Evolutionary conservation across 2,888 invertebrate genomes (phyloP).

Genomic region (Tipula lateralis): DNA sequence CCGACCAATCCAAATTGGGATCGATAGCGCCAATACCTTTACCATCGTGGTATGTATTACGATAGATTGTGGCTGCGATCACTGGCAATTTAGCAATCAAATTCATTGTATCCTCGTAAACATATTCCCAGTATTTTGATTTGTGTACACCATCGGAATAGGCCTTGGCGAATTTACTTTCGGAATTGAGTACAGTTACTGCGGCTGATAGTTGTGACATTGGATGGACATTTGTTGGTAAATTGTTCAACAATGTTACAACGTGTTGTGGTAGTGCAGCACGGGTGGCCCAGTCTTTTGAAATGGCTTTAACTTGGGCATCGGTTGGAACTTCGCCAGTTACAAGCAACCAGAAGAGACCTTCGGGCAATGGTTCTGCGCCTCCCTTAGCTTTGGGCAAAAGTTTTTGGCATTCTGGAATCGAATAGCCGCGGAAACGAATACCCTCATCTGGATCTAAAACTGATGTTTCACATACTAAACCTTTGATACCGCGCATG

Average conservation of each 20-base stretch:
- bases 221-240: slow-evolving; percentile 74
- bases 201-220: slow-evolving; percentile 83
- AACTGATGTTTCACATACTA: slow-evolving; percentile 90
- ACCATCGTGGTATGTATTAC: slow-evolving; percentile 64
- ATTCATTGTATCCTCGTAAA: slow-evolving; percentile 82
- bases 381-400: slow-evolving; percentile 79
- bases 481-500: slow-evolving; percentile 88
- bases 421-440: slow-evolving; percentile 84
- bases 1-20: slow-evolving; percentile 74
- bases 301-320: slow-evolving; percentile 66
- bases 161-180: slow-evolving; percentile 78
- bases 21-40: slow-evolving; percentile 74
- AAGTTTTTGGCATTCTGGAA: slow-evolving; percentile 85
- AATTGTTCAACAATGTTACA: slow-evolving; percentile 73
- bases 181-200: slow-evolving; percentile 74
- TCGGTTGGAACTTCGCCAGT: slow-evolving; percentile 85
- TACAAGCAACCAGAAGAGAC: slow-evolving; percentile 87
- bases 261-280: slow-evolving; percentile 70
- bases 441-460: slow-evolving; percentile 91
- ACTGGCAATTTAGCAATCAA: slow-evolving; percentile 83
- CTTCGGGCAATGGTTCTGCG: slow-evolving; percentile 83
- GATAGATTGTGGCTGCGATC: slow-evolving; percentile 79
- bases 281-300: slow-evolving; percentile 74
- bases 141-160: slow-evolving; percentile 69
- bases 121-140: slow-evolving; percentile 69